These are phyloP conservation scores for Scotopteryx bipunctaria DNA, from an alignment of 2,888 invertebrate species.

Conservation along the genomic window DNA sequence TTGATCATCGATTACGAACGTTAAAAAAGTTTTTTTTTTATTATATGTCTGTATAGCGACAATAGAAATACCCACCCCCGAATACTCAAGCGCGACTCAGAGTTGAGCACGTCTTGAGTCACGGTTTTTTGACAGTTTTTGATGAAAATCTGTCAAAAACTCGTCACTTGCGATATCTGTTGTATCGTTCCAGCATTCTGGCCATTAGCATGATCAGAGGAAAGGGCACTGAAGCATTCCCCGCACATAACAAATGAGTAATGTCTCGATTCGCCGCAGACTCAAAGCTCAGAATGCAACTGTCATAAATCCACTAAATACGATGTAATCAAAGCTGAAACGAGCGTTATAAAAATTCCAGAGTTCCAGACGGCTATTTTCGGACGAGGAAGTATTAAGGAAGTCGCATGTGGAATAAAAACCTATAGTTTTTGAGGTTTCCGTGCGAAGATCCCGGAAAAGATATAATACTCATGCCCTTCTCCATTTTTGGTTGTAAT, in stretches of 20 bases:
- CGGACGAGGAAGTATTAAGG: slow-evolving; percentile 33
- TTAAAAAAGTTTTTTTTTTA: too few species aligned
- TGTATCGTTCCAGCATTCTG: not conserved
- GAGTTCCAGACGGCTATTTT: slow-evolving; percentile 25
- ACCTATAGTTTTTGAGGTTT: slow-evolving; percentile 10
- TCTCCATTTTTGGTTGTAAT: not conserved
- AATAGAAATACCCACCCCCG: too few species aligned
- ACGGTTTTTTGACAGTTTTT: too few species aligned
- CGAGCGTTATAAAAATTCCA: slow-evolving; percentile 33
- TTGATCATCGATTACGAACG: too few species aligned
- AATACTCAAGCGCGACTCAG: too few species aligned
- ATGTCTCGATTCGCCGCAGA: slow-evolving; percentile 19
- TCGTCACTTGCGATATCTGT: not conserved
- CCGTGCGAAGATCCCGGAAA: not conserved
- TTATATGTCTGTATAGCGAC: not conserved
- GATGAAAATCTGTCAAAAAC: too few species aligned
- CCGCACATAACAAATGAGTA: slow-evolving; percentile 22
- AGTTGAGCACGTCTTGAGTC: too few species aligned
- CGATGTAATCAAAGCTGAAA: slow-evolving; percentile 25
- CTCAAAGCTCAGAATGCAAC: slow-evolving; percentile 18
- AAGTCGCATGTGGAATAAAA: slow-evolving; percentile 24
- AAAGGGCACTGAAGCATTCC: slow-evolving; percentile 17
- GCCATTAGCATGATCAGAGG: slow-evolving; percentile 16
- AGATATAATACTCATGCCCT: not conserved
- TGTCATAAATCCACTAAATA: slow-evolving; percentile 26